Evolutionary conservation across 2,888 invertebrate genomes (phyloP).

Genomic region (Portevinia maculata): DNA sequence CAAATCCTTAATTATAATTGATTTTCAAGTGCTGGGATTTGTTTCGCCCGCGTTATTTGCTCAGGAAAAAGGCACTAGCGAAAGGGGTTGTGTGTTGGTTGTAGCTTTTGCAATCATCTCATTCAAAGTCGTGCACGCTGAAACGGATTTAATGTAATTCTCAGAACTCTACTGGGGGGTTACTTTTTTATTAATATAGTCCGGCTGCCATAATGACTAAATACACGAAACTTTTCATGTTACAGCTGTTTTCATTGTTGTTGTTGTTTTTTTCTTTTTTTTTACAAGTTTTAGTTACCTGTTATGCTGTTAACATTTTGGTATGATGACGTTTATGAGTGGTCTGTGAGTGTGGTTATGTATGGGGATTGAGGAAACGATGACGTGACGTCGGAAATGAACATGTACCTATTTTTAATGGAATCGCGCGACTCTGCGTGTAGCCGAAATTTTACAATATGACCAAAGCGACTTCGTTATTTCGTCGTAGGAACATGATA

Average conservation of each 20-base stretch:
- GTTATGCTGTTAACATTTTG: conserved; percentile 12
- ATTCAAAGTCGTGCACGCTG: background rate
- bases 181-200: conserved; percentile 29
- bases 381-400: conserved; percentile 13
- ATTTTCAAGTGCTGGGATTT: conserved; percentile 47
- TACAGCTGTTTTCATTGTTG: background rate
- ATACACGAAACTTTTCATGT: conserved; percentile 49
- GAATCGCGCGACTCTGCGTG: no score
- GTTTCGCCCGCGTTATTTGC: background rate
- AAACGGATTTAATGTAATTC: conserved; percentile 6
- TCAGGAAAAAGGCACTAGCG: background rate
- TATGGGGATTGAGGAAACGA: background rate
- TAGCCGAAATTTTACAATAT: no score
- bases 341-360: conserved; percentile 2
- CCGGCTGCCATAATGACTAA: conserved; percentile 46
- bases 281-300: background rate
- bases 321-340: conserved; percentile 21
- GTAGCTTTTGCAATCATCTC: conserved; percentile 17
- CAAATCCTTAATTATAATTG: conserved; percentile 56
- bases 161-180: background rate
- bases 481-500: no score
- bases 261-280: background rate
- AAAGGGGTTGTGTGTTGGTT: background rate
- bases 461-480: no score
- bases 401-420: background rate